Evolutionary conservation across 1,140 invertebrate genomes (phyloP).

Genomic region (Drosophila pallidifrons): DNA sequence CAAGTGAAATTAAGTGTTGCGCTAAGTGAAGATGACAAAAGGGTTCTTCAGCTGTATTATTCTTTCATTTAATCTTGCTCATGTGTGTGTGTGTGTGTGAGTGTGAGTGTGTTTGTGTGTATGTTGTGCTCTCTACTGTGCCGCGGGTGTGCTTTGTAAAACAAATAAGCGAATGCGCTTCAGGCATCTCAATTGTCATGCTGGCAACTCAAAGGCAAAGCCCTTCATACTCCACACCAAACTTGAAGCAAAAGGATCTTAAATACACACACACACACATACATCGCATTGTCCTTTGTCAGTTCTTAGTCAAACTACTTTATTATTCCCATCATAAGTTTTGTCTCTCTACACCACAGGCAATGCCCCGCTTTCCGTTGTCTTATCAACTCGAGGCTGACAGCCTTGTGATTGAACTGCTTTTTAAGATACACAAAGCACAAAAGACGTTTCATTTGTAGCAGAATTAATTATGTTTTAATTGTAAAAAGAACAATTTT

Average conservation of each 20-base stretch:
- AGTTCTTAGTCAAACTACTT: constrained; percentile 17
- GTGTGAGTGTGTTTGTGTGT: constrained; percentile 35
- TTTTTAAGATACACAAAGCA: constrained; percentile 5
- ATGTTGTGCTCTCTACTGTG: constrained; percentile 36
- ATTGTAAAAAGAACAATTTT: neutral
- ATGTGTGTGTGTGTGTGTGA: constrained; percentile 26
- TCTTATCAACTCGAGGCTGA: constrained; percentile 17
- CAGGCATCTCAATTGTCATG: constrained; percentile 73
- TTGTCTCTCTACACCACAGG: neutral
- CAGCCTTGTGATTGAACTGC: constrained; percentile 2
- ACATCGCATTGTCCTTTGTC: constrained; percentile 16
- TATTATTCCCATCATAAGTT: constrained; percentile 38
- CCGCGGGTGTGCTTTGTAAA: constrained; percentile 79
- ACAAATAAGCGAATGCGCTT: constrained; percentile 74
- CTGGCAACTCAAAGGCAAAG: constrained; percentile 53
- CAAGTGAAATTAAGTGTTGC: constrained; percentile 82
- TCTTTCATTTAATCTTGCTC: constrained; percentile 78
- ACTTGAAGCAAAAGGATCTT: constrained; percentile 23
- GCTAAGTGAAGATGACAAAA: constrained; percentile 82
- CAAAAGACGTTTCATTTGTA: neutral
- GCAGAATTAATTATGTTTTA: neutral
- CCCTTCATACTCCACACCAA: constrained; percentile 34
- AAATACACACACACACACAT: constrained; percentile 14
- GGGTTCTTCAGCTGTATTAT: constrained; percentile 82
- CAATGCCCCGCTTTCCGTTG: neutral